phyloP scores from a whole-genome alignment of 1,140 invertebrate genomes.

The Aphelinus atriplicis region DNA sequence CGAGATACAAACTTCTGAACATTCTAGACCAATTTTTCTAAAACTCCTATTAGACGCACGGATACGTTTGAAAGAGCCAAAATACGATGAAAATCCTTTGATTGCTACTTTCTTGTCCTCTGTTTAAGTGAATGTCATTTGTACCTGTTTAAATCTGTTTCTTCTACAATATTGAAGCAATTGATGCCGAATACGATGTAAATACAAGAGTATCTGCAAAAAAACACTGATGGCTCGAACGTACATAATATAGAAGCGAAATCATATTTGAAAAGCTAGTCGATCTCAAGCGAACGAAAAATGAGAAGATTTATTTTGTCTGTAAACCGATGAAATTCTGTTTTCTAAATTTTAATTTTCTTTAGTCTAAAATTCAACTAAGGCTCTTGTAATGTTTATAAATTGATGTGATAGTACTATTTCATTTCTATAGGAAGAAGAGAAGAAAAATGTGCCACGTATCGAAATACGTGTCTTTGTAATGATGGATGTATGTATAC shows the following conservation, averaged over 20 bases:
- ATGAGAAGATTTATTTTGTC: slow-evolving; percentile 8
- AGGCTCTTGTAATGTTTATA: slow-evolving; percentile 17
- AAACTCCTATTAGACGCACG: not conserved
- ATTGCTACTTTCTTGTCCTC: slow-evolving; percentile 12
- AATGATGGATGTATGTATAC: slow-evolving; percentile 32
- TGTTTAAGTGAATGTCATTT: slow-evolving; percentile 26
- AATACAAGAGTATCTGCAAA: slow-evolving; percentile 19
- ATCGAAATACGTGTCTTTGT: slow-evolving; percentile 31
- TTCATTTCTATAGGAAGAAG: slow-evolving; percentile 22
- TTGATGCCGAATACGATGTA: slow-evolving; percentile 25
- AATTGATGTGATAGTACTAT: slow-evolving; percentile 27
- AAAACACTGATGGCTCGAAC: not conserved
- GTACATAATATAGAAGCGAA: slow-evolving; percentile 21
- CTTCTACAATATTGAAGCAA: slow-evolving; percentile 13
- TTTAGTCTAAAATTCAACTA: slow-evolving; percentile 16
- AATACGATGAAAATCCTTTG: slow-evolving; percentile 19
- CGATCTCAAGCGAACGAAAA: slow-evolving; percentile 25
- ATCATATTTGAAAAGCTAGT: slow-evolving; percentile 20
- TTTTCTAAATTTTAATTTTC: not conserved
- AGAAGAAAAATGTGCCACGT: slow-evolving; percentile 10
- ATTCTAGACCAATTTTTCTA: not conserved
- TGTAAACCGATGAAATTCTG: slow-evolving; percentile 7
- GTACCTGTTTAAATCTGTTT: slow-evolving; percentile 35
- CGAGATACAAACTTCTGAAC: not conserved
- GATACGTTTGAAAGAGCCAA: not conserved